Evolutionary conservation across 2,113 vertebrate genomes (phyloP), one percentile per base, ranked within the genome.

Genomic region (Urocynchramus pylzowi): DNA sequence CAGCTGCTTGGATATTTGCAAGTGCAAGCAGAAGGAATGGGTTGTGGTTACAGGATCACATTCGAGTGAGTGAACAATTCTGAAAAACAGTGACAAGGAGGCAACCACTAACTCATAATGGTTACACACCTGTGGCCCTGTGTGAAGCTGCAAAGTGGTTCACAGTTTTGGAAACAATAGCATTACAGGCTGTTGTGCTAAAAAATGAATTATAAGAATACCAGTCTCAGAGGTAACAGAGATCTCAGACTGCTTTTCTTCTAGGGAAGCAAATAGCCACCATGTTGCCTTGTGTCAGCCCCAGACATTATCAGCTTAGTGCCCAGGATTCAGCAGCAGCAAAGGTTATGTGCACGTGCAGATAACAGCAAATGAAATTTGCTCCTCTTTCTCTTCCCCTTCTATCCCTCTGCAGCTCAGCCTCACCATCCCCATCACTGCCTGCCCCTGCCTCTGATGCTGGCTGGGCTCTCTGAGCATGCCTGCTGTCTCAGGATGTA

Each of bases 1-100:
- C 86, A 95, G 68, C 83, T 96, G 90, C 75, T 80, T 86, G 45
- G 33, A 31, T 59, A 49, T 84, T 94, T 94, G 70, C 61, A 92
- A 87, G 56, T 52, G 10, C 42, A 65, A 81, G 63, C 68, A 76
- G 68, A 84, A 89, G 45, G 75, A 76, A 56, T 56, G 64, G 68
- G 39, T 41, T 95, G 83, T 76, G 77, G 78, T 89, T 93, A 59
- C 59, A 80, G 71, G 71, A 81, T 84, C 7, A 0, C 56, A 60
- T 91, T 60, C 60, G 91, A 83, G 37, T 2, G 4, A 76, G 90
- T 11, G 68, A 96, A 65, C 26, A 61, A 15, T 50, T 89, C 60
- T 76, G 78, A 67, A 52, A 74, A 91, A 61, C 73, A 30, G 44
- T 92, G 71, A 35, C 3, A 11, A 59, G 83, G 57, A 92, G 33